Evolutionary conservation across 2,888 invertebrate genomes (phyloP).

Genomic region (Ophion ellenae): DNA sequence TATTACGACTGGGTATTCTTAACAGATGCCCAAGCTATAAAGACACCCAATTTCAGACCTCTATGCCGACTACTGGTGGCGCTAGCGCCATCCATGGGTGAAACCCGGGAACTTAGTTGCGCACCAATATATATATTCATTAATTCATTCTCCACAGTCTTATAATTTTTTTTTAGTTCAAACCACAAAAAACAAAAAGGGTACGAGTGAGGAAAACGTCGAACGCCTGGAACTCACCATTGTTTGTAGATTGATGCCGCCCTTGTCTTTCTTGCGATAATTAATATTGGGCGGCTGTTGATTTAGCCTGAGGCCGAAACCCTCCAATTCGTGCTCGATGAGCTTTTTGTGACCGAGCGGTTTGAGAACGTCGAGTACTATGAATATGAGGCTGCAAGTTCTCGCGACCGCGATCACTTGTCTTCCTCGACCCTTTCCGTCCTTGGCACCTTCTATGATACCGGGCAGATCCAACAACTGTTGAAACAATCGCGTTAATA

Average conservation of each 20-base stretch:
- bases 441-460: conserved; percentile 99
- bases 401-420: conserved; percentile 99
- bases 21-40: too few species aligned
- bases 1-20: too few species aligned
- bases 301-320: conserved; percentile 98
- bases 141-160: too few species aligned
- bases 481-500: conserved; percentile 30
- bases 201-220: background rate
- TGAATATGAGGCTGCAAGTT: conserved; percentile 98
- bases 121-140: too few species aligned
- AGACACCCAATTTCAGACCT: too few species aligned
- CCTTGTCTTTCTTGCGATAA: conserved; percentile 98
- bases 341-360: conserved; percentile 98
- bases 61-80: too few species aligned
- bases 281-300: conserved; percentile 98
- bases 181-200: too few species aligned
- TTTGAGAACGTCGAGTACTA: conserved; percentile 98
- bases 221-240: conserved; percentile 86
- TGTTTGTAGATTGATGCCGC: conserved; percentile 97
- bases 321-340: conserved; percentile 99
- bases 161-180: too few species aligned
- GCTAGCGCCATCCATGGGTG: too few species aligned
- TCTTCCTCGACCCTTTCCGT: conserved; percentile 99
- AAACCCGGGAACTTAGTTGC: too few species aligned
- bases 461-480: conserved; percentile 99